Evolutionary conservation across 2,797 vertebrate genomes (phyloP).

Genomic region (Florisuga fusca): DNA sequence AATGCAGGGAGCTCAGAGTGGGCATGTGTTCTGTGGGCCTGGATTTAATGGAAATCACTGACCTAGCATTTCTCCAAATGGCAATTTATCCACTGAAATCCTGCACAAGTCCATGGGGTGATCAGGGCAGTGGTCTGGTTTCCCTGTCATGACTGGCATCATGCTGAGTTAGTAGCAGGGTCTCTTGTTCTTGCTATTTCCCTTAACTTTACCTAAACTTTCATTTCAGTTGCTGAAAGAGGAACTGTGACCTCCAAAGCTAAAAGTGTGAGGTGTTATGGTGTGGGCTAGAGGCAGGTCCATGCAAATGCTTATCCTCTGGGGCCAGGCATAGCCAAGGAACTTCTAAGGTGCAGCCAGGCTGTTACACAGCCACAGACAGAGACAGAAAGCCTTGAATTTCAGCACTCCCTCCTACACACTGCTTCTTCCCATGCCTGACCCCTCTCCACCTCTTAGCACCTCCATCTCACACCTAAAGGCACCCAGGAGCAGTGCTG

Average conservation of each 20-base stretch:
- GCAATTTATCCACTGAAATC: background rate
- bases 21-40: background rate
- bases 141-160: background rate
- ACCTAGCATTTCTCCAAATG: background rate
- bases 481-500: background rate
- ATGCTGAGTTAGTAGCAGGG: background rate
- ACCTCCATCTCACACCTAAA: background rate
- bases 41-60: background rate
- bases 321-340: background rate
- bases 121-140: background rate
- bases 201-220: background rate
- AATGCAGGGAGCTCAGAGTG: background rate
- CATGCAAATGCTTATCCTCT: background rate
- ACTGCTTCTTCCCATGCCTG: background rate
- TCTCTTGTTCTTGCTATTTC: background rate
- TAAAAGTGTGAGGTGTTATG: background rate
- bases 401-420: fast-evolving
- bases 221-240: background rate
- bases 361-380: background rate
- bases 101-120: fast-evolving
- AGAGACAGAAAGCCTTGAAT: background rate
- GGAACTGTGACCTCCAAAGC: background rate
- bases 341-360: background rate
- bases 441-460: background rate
- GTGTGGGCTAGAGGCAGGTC: background rate